Evolutionary conservation across 2,797 vertebrate species (phyloP), one percentile per base, ranked within the genome.

Genomic region (Remorina albescens): DNA sequence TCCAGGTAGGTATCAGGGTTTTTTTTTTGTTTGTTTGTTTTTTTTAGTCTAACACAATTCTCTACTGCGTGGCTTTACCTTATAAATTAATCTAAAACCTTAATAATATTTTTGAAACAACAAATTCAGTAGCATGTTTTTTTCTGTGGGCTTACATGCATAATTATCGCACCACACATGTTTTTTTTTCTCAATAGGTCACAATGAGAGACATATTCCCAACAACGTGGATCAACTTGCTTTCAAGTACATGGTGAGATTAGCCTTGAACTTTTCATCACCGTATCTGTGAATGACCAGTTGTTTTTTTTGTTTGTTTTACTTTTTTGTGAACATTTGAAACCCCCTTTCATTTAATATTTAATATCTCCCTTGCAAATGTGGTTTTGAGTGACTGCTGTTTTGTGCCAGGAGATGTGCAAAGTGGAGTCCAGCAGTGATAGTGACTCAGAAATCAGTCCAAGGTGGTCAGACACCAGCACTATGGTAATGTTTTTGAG

Each of bases 361-460:
- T 65, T 10, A 2, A n/a, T 10, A 15, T 11, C 26, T 51, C 26
- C 42, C 11, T 47, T 50, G 5, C 57, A 21, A 49, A 46, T 56
- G 7, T 70, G 32, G 9, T 70, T 49, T 75, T 2, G 19, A 64
- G 9, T 81, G 28, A 67, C 5, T 5, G 71, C 10, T 82, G 41
- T 80, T 88, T 81, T 84, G 16, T 74, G 37, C 65, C 85, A 96
- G 95, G 88, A 94, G 84, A 94, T 96, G 91, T 96, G 95, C 77
- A 88, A 86, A 74, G 90, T 95, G 73, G 95, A 95, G 58, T 96
- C 96, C 28, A 97, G 96, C 74, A 94, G 94, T 0, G 96, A 96
- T 68, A 96, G 95, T 0, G 96, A 96, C 75, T 93, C 95, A 0
- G 96, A 96, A 82, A 88, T 86, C 39, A 94, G 87, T 2, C 51